phyloP scores from a whole-genome alignment of 2,888 invertebrate genomes.

The Ormyrus rosae region DNA sequence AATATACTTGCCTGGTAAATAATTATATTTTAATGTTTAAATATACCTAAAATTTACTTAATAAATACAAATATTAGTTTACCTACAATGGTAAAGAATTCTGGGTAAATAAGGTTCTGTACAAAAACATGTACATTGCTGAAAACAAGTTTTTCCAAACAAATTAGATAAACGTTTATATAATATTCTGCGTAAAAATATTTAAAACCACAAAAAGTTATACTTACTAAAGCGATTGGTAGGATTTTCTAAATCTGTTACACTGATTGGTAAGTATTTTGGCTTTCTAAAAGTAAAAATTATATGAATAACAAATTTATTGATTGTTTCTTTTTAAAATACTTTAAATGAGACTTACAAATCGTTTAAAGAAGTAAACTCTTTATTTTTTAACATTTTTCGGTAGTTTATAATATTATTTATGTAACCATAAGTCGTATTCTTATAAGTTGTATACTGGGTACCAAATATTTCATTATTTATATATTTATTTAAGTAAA shows the following conservation, averaged over 20 bases:
- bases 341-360: not conserved
- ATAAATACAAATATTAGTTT: not conserved
- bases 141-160: too few species aligned
- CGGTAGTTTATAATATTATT: slow-evolving; percentile 12
- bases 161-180: too few species aligned
- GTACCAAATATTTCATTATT: not conserved
- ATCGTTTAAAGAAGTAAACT: not conserved
- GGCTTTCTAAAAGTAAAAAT: not conserved
- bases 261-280: not conserved
- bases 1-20: not conserved
- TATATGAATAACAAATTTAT: not conserved
- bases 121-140: too few species aligned
- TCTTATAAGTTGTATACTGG: not conserved
- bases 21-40: not conserved
- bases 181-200: not conserved
- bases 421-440: not conserved
- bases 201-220: not conserved
- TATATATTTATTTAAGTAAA: not conserved
- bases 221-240: slow-evolving; percentile 20
- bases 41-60: not conserved
- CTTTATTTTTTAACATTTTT: slow-evolving; percentile 7
- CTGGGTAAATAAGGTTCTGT: too few species aligned
- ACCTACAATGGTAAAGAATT: too few species aligned
- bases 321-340: not conserved
- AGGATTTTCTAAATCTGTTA: not conserved